These are phyloP conservation scores for Pteropus alecto DNA, from an alignment of 2,113 vertebrate genomes.

Conservation along the genomic window DNA sequence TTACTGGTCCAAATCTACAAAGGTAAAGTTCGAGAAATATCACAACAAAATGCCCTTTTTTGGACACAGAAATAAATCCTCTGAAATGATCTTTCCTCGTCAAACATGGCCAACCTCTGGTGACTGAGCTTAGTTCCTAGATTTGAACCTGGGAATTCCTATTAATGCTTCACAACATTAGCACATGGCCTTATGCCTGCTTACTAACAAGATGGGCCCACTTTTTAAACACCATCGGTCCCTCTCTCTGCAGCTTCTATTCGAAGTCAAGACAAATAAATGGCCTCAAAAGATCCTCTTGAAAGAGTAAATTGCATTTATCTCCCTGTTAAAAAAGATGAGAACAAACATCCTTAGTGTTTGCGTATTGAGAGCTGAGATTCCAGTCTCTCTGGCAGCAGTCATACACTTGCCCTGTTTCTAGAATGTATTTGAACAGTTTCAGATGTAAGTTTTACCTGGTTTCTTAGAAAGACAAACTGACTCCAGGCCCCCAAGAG, in stretches of 20 bases:
- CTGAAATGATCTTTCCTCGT: neutral
- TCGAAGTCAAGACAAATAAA: slow-evolving; percentile 23
- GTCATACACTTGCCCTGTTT: neutral
- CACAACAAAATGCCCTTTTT: neutral
- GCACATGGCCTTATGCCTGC: neutral
- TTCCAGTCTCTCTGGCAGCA: neutral
- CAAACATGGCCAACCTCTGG: neutral
- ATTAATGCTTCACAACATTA: neutral
- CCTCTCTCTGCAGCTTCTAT: neutral
- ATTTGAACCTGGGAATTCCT: neutral
- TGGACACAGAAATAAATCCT: neutral
- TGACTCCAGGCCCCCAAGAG: neutral
- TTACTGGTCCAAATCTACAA: neutral
- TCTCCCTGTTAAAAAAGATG: slow-evolving; percentile 25
- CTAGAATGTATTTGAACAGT: neutral
- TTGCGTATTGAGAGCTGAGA: neutral
- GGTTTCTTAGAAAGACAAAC: slow-evolving; percentile 51
- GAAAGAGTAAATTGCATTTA: slow-evolving; percentile 54
- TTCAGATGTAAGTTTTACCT: slow-evolving; percentile 23
- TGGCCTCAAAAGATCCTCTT: slow-evolving; percentile 29
- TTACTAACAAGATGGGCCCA: neutral
- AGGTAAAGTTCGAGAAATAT: neutral
- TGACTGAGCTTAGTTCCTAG: neutral
- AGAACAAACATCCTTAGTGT: slow-evolving; percentile 58
- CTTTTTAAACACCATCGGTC: neutral